Evolutionary conservation across 2,797 vertebrate species (phyloP).

Genomic region (Nannoperca obscura): DNA sequence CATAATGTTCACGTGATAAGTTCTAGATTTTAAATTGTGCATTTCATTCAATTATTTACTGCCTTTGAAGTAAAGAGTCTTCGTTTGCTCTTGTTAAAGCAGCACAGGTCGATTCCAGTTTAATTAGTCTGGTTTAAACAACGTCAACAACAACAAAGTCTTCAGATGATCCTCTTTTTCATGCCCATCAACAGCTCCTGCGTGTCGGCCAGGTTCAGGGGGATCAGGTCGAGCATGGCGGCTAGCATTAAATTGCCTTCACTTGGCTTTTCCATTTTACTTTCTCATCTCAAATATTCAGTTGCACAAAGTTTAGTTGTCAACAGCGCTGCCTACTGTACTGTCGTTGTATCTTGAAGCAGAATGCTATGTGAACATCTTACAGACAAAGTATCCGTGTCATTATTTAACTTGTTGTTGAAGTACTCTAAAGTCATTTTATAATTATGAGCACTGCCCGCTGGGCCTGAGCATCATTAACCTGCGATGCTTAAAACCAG

Average conservation of each 20-base stretch:
- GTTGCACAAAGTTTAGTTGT: neutral
- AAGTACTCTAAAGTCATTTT: no score
- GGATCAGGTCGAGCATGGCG: no score
- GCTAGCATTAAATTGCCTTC: neutral
- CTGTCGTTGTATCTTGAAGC: no score
- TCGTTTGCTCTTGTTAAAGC: neutral
- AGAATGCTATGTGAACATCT: no score
- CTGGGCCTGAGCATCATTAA: no score
- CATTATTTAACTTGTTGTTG: no score
- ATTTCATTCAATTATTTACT: neutral
- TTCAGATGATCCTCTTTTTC: neutral
- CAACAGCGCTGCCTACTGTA: no score
- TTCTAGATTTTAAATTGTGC: neutral
- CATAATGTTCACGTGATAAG: constrained; percentile 1
- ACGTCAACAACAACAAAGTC: no score
- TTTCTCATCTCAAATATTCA: neutral
- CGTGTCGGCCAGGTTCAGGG: neutral
- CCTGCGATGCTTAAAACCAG: no score
- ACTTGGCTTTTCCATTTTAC: neutral
- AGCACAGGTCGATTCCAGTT: neutral
- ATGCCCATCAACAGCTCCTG: neutral
- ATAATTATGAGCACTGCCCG: no score
- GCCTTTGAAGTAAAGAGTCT: neutral
- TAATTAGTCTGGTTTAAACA: neutral
- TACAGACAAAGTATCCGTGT: no score